Evolutionary conservation across 2,888 invertebrate genomes (phyloP), one percentile per base, ranked within the genome.

Genomic region (Amiota mariae): DNA sequence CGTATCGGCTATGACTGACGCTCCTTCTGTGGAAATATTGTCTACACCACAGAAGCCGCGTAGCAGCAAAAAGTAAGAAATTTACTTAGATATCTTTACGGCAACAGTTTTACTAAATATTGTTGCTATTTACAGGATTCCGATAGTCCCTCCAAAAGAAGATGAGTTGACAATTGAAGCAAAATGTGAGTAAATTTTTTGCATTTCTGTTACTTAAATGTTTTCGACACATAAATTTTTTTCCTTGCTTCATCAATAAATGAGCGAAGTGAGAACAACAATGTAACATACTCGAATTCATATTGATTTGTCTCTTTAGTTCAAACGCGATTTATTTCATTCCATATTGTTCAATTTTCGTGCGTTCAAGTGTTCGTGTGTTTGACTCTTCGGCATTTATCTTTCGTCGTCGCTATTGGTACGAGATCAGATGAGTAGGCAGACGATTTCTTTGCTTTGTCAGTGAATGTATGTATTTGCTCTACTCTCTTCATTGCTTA

Each of bases 1-100:
- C 78, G 94, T 94, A 73, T 94, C 94, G 77, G 94, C 94, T 77
- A 93, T 93, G 90, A 92, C 93, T 73, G 93, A 94, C 85, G 93
- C 93, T 81, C 93, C 93, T 83, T 89, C 89, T 24, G 87, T 89
- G 18, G 90, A 90, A 81, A 90, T 90, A 79, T 84, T 86, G 68
- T 88, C 88, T 36, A 87, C 86, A 70, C 82, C 84, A 68, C 91
- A 91, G 85, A 92, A 92, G 82, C 88, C 92, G 82, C 88, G 88
- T 74, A 91, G 92, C 82, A 85, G 75, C 75, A 84, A 85, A 81
- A 88, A 87, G 87, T 88, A 81, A 75, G 82, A 76, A n/a, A 57
- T 68, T 68, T 51, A 8, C 36, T 36, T 36, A 36, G 36, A 36
- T 36, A 36, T 11, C 4, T n/a, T 48, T 49, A 13, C 47, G 11